A percentile compares a stretch with the other conserved stretches of the same genome.
These are phyloP conservation scores for Lithobates sylvaticus DNA, from an alignment of 2,797 vertebrate species.

Conservation along the genomic window DNA sequence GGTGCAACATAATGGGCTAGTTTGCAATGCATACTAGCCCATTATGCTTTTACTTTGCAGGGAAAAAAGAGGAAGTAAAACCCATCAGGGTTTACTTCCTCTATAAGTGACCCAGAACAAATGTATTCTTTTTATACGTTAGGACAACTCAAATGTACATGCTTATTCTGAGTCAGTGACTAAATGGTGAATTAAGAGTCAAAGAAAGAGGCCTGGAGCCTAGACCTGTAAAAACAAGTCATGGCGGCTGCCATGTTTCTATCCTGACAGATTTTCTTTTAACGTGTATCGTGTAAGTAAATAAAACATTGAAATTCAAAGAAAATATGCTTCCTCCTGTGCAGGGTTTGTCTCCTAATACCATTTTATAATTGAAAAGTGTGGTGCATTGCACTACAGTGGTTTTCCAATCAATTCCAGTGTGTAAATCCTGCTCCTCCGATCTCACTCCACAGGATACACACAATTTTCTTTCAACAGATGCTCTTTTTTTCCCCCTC, in stretches of 20 bases:
- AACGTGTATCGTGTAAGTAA: background rate
- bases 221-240: background rate
- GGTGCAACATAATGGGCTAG: too few relatives aligned
- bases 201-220: too few relatives aligned
- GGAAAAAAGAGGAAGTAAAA: too few relatives aligned
- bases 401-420: background rate
- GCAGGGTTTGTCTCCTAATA: background rate
- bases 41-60: too few relatives aligned
- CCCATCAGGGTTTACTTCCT: too few relatives aligned
- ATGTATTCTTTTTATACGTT: too few relatives aligned
- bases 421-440: background rate
- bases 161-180: too few relatives aligned
- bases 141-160: too few relatives aligned
- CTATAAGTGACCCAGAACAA: too few relatives aligned
- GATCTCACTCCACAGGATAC: conserved; percentile 14
- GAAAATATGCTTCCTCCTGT: background rate
- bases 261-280: background rate
- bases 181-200: too few relatives aligned
- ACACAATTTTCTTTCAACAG: conserved; percentile 63
- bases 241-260: background rate
- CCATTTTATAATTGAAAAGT: background rate
- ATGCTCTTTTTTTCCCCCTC: conserved; percentile 62
- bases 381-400: background rate
- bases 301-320: background rate
- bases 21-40: too few relatives aligned